These are phyloP conservation scores for Acestrorhynchus altus DNA, from an alignment of 2,797 vertebrate genomes.

Conservation along the genomic window DNA sequence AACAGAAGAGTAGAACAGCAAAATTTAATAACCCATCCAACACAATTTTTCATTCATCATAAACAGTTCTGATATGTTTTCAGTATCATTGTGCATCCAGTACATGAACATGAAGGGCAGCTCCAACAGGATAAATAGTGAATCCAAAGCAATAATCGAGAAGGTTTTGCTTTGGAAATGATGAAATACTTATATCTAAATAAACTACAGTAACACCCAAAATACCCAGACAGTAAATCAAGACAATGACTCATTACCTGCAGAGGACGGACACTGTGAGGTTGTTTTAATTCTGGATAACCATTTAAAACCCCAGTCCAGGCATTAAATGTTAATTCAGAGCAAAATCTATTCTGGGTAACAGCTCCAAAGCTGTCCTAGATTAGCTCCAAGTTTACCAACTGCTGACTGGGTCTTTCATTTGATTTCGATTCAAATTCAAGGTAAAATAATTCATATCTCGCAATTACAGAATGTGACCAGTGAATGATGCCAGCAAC, in stretches of 20 bases:
- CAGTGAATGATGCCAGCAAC: neutral
- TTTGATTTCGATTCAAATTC: neutral
- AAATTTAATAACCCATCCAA: too few species aligned
- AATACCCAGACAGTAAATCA: neutral
- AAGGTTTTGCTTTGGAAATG: neutral
- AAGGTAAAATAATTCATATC: neutral
- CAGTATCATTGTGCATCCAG: too few species aligned
- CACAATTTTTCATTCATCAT: too few species aligned
- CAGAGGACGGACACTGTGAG: neutral
- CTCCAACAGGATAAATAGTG: too few species aligned
- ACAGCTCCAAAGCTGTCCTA: constrained; percentile 14
- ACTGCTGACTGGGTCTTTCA: neutral
- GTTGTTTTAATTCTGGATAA: constrained; percentile 1
- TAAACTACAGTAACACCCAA: neutral
- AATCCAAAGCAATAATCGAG: too few species aligned
- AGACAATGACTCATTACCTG: neutral
- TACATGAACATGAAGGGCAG: too few species aligned
- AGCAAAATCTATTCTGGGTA: constrained; percentile 31
- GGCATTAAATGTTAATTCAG: constrained; percentile 10
- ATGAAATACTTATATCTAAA: neutral
- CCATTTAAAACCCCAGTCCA: neutral
- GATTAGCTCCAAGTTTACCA: constrained; percentile 24
- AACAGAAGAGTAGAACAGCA: too few species aligned
- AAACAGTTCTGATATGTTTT: too few species aligned
- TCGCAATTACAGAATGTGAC: neutral